These are phyloP conservation scores for Sceloporus tristichus DNA, from an alignment of 2,113 vertebrate genomes.

Conservation along the genomic window DNA sequence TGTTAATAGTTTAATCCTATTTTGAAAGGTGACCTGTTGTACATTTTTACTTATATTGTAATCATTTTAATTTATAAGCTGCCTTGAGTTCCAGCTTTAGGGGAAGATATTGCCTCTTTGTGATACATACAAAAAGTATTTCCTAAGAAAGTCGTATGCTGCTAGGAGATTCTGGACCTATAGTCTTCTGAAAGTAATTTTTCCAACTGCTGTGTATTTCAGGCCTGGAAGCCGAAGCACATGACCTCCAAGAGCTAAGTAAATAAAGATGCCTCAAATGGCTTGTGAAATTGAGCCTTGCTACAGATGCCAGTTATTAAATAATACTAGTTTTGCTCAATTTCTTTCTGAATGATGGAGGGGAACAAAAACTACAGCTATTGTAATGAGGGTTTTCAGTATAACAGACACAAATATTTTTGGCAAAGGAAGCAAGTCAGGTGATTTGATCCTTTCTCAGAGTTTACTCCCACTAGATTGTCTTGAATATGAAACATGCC, in stretches of 20 bases:
- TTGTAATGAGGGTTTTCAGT: neutral
- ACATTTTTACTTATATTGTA: too few relatives aligned
- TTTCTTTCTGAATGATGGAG: neutral
- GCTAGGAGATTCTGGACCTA: too few relatives aligned
- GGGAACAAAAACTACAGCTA: neutral
- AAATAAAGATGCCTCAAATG: neutral
- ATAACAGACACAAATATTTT: neutral
- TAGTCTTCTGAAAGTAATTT: too few relatives aligned
- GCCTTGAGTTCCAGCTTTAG: too few relatives aligned
- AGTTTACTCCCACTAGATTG: neutral
- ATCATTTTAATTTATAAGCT: too few relatives aligned
- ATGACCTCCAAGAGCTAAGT: neutral
- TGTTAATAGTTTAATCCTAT: too few relatives aligned
- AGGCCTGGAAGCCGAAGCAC: neutral
- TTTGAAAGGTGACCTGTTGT: too few relatives aligned
- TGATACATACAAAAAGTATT: too few relatives aligned
- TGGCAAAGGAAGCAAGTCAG: neutral
- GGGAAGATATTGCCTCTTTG: too few relatives aligned
- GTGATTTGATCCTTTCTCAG: neutral
- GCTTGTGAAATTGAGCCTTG: neutral
- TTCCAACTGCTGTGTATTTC: neutral
- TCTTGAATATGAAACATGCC: conserved; percentile 20
- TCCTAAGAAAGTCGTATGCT: too few relatives aligned
- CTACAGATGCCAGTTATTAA: neutral
- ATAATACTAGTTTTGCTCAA: neutral